Conservation (phyloP, 2,797 vertebrate species). For the Enteromius unitaeniatus region DNA sequence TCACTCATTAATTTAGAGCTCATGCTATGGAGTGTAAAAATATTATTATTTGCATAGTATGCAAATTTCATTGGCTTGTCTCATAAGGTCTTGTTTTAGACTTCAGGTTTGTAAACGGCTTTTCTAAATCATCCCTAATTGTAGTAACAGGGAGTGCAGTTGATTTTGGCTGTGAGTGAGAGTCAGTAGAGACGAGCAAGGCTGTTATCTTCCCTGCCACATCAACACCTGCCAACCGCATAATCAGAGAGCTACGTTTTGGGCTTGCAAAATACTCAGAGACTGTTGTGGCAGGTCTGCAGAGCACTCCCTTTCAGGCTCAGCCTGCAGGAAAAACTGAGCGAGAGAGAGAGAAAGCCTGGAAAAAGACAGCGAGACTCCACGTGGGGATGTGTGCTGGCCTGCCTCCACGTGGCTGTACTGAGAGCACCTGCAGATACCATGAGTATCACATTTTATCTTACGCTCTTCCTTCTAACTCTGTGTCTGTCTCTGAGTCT, state of each 20-base stretch:
- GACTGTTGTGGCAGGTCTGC: slow-evolving; percentile 65
- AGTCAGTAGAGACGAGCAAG: slow-evolving; percentile 64
- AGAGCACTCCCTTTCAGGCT: slow-evolving; percentile 37
- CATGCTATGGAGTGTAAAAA: background rate
- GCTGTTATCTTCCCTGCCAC: slow-evolving; percentile 67
- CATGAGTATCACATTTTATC: slow-evolving; percentile 40
- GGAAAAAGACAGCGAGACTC: slow-evolving; percentile 44
- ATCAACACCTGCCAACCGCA: slow-evolving; percentile 64
- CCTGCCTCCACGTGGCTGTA: slow-evolving; percentile 57
- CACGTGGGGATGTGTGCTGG: slow-evolving; percentile 65
- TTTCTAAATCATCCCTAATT: slow-evolving; percentile 25
- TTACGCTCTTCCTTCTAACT: slow-evolving; percentile 28
- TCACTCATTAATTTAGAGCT: slow-evolving; percentile 11
- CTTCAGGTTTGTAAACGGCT: background rate
- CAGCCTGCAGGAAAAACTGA: slow-evolving; percentile 31
- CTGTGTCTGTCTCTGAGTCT: slow-evolving; percentile 35
- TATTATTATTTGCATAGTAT: slow-evolving; percentile 1
- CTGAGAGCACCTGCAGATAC: slow-evolving; percentile 62
- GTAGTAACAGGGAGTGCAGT: slow-evolving; percentile 7
- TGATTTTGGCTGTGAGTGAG: slow-evolving; percentile 44
- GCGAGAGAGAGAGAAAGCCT: slow-evolving; percentile 19
- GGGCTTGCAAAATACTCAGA: slow-evolving; percentile 50
- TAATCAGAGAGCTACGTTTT: slow-evolving; percentile 51
- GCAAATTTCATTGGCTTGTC: slow-evolving; percentile 19
- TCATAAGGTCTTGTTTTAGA: slow-evolving; percentile 11